Percentiles rank a stretch among this genome's conserved stretches.
phyloP scores from a whole-genome alignment of 2,888 invertebrate genomes.

The Tenthredo amoena region DNA sequence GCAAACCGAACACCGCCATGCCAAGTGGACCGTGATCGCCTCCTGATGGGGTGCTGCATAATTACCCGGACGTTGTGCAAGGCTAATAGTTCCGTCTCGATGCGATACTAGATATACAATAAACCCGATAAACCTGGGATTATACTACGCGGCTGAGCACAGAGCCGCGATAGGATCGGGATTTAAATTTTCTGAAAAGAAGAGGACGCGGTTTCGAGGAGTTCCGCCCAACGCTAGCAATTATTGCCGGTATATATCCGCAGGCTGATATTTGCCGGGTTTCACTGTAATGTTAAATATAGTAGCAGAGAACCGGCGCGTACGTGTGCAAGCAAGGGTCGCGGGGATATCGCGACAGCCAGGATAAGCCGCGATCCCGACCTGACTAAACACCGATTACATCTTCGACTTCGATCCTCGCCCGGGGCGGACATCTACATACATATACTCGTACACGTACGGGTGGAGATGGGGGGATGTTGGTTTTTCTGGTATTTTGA shows the following conservation, averaged over 20 bases:
- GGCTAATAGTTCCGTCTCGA: slow-evolving; percentile 41
- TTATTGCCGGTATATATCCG: neutral
- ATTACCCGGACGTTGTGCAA: slow-evolving; percentile 66
- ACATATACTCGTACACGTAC: neutral
- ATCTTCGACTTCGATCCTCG: slow-evolving; percentile 61
- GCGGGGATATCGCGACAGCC: slow-evolving; percentile 63
- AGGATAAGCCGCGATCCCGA: slow-evolving; percentile 63
- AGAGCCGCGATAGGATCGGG: neutral
- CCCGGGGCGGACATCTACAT: slow-evolving; percentile 13
- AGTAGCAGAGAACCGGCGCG: neutral
- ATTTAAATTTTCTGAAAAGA: neutral
- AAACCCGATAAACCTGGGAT: slow-evolving; percentile 7
- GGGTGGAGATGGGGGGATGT: neutral
- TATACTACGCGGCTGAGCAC: neutral
- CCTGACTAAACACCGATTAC: slow-evolving; percentile 68
- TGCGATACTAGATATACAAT: slow-evolving; percentile 5
- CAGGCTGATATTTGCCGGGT: neutral
- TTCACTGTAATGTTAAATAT: neutral
- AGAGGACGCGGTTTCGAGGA: neutral
- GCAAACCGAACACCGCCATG: slow-evolving; percentile 62
- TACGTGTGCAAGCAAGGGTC: slow-evolving; percentile 43
- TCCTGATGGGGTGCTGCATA: slow-evolving; percentile 70
- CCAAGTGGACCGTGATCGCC: slow-evolving; percentile 71
- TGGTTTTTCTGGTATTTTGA: neutral
- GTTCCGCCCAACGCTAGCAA: neutral